A percentile compares a stretch with the other conserved stretches of the same genome.
These are phyloP conservation scores for Chouioia cunea DNA, from an alignment of 2,888 invertebrate genomes.

Conservation along the genomic window DNA sequence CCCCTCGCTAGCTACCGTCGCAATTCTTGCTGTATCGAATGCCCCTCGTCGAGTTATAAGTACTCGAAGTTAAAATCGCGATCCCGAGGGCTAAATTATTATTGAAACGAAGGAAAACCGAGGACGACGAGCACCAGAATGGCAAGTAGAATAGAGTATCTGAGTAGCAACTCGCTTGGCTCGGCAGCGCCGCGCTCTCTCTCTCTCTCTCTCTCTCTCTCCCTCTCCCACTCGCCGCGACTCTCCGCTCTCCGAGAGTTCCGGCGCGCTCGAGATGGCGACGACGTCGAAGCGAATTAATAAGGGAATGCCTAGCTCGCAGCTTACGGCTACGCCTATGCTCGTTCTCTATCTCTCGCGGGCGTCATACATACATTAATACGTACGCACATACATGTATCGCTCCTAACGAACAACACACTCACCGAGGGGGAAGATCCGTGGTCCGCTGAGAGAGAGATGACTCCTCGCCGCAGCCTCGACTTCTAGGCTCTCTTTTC, in stretches of 20 bases:
- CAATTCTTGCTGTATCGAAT: conserved; percentile 50
- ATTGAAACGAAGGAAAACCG: conserved; percentile 50
- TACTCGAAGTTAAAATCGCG: conserved; percentile 53
- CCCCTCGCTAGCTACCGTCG: conserved; percentile 27
- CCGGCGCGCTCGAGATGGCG: conserved; percentile 18
- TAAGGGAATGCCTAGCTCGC: conserved; percentile 27
- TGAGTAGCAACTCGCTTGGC: conserved; percentile 57
- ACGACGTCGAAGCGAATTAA: not conserved
- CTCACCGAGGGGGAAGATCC: not conserved
- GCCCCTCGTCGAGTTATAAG: conserved; percentile 50
- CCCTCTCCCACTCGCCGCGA: conserved; percentile 32
- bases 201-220: conserved; percentile 26
- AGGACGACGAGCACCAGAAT: conserved; percentile 14
- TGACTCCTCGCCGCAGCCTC: not conserved
- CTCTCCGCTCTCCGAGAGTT: conserved; percentile 10
- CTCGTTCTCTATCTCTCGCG: conserved; percentile 4
- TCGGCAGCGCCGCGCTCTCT: conserved; percentile 5
- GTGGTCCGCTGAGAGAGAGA: not conserved
- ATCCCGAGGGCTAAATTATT: not conserved
- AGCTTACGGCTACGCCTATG: not conserved
- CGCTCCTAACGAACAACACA: not conserved
- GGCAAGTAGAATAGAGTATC: conserved; percentile 43
- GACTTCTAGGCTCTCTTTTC: not conserved
- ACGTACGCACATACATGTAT: not conserved
- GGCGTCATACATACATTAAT: not conserved